Evolutionary conservation across 1,140 invertebrate genomes (phyloP).

Genomic region (Brevipalpus yothersi): DNA sequence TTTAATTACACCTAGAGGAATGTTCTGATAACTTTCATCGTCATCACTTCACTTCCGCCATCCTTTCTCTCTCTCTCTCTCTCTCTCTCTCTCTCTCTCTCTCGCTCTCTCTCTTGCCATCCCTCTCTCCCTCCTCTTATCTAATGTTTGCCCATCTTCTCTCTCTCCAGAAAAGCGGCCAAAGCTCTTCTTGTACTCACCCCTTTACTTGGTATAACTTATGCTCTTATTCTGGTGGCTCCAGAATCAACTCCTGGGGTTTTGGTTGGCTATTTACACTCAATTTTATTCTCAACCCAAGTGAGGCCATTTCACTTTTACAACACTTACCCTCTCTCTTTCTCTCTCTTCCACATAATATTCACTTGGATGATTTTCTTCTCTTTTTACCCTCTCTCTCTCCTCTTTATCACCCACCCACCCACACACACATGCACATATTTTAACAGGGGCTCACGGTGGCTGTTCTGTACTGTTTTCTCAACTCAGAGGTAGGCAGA

Average conservation of each 20-base stretch:
- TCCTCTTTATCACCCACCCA: no score
- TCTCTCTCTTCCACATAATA: no score
- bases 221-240: constrained; percentile 48
- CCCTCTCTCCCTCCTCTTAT: not conserved
- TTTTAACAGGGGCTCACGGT: constrained; percentile 49
- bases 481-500: constrained; percentile 52
- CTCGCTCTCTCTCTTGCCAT: constrained; percentile 7
- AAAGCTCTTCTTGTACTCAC: constrained; percentile 65
- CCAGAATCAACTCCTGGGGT: constrained; percentile 22
- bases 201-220: constrained; percentile 63
- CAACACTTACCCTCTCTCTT: no score
- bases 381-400: no score
- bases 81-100: constrained; percentile 1
- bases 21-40: no score
- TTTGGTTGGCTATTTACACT: constrained; percentile 9
- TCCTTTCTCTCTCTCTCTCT: constrained; percentile 9
- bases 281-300: constrained; percentile 17
- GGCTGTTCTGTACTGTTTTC: constrained; percentile 56
- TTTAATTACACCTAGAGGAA: no score
- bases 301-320: no score
- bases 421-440: no score
- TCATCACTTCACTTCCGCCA: no score
- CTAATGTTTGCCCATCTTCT: no score
- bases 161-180: constrained; percentile 46
- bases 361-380: no score